phyloP scores from a whole-genome alignment of 2,113 vertebrate species.

The Lampris incognitus region DNA sequence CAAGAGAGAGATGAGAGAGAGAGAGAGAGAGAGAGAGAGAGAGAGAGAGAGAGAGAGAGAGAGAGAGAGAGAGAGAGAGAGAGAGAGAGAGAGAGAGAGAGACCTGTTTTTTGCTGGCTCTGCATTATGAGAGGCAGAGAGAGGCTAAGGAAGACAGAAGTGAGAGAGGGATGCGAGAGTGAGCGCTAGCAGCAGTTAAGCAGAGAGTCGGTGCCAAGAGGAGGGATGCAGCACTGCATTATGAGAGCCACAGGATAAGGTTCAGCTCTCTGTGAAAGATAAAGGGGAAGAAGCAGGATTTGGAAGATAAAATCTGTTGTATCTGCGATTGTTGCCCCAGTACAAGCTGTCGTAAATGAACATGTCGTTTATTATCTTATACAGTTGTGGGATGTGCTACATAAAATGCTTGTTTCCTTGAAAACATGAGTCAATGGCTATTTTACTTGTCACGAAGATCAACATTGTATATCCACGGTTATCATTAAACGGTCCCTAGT shows the following conservation, averaged over 20 bases:
- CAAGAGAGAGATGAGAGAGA: conserved; percentile 42
- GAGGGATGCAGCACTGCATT: conserved; percentile 84
- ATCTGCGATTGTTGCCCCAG: conserved; percentile 5
- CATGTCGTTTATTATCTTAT: background rate
- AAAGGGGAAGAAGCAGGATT: conserved; percentile 34
- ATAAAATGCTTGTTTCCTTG: background rate
- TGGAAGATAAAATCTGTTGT: conserved; percentile 29
- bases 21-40: conserved; percentile 64
- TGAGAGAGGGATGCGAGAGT: conserved; percentile 64
- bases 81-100: conserved; percentile 57
- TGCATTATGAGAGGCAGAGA: conserved; percentile 81
- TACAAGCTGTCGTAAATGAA: conserved; percentile 12
- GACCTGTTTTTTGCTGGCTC: conserved; percentile 80
- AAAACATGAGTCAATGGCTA: background rate
- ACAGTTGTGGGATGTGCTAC: background rate
- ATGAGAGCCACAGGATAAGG: conserved; percentile 76
- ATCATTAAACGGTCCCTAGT: conserved; percentile 18
- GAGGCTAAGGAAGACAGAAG: conserved; percentile 58
- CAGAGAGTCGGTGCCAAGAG: conserved; percentile 81
- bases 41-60: conserved; percentile 66
- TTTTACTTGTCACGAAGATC: background rate
- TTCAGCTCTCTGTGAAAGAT: conserved; percentile 50
- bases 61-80: conserved; percentile 58
- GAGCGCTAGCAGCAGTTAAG: conserved; percentile 80
- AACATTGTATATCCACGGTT: background rate